These are phyloP conservation scores for Procavia capensis DNA, from an alignment of 2,113 vertebrate species.

Conservation along the genomic window DNA sequence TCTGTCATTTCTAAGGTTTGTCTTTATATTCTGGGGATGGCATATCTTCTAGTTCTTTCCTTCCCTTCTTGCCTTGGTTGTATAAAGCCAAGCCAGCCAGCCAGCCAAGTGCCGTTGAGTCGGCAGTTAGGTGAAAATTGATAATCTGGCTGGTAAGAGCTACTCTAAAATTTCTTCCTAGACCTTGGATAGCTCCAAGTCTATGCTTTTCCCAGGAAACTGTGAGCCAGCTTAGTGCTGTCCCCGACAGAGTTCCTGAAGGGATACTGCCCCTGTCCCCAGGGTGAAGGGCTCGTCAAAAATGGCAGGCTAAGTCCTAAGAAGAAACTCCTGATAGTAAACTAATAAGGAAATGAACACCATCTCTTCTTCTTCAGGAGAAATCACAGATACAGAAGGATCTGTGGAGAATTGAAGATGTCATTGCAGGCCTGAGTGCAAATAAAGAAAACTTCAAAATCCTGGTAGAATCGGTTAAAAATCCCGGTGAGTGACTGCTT, in stretches of 20 bases:
- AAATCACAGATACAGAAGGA: conserved; percentile 96
- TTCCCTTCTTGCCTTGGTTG: background rate
- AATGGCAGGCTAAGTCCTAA: background rate
- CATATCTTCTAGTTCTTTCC: background rate
- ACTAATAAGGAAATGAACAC: background rate
- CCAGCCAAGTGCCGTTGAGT: too few species aligned
- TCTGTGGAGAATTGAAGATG: conserved; percentile 98
- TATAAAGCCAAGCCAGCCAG: too few species aligned
- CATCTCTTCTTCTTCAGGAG: conserved; percentile 85
- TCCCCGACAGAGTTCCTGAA: background rate
- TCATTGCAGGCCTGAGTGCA: conserved; percentile 95
- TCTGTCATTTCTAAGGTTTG: background rate
- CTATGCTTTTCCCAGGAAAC: background rate
- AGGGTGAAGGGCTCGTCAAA: background rate
- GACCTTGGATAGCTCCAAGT: background rate
- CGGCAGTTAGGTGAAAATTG: background rate
- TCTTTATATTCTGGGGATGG: background rate
- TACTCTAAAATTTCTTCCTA: background rate
- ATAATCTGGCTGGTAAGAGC: background rate
- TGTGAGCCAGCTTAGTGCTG: background rate
- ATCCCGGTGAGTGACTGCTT: conserved; percentile 90
- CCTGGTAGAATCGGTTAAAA: conserved; percentile 96
- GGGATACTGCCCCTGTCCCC: background rate
- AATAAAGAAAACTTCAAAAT: conserved; percentile 97
- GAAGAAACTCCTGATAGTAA: background rate